Evolutionary conservation across 2,888 invertebrate genomes (phyloP).

Genomic region (Drosophila mulleri): DNA sequence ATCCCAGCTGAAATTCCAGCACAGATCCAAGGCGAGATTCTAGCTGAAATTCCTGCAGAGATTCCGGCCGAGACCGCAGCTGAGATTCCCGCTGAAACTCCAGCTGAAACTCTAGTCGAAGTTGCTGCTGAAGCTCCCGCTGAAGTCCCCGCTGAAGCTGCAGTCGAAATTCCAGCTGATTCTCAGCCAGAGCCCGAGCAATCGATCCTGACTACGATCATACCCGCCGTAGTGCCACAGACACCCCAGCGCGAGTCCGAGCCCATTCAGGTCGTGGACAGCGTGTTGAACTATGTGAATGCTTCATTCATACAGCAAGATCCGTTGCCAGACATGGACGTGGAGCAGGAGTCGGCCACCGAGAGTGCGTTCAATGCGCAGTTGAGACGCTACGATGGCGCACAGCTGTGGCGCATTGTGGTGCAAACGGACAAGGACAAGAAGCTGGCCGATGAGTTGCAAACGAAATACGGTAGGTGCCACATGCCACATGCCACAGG

Average conservation of each 20-base stretch:
- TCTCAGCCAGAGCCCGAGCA: slow-evolving; percentile 18
- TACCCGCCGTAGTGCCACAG: slow-evolving; percentile 52
- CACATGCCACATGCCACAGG: neutral
- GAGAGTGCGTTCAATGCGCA: slow-evolving; percentile 67
- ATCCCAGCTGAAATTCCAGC: neutral
- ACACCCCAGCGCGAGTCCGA: slow-evolving; percentile 17
- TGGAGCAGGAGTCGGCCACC: slow-evolving; percentile 24
- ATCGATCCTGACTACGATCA: slow-evolving; percentile 78
- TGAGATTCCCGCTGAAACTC: neutral
- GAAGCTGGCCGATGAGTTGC: slow-evolving; percentile 86
- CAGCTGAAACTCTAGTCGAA: neutral
- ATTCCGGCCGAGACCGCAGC: neutral
- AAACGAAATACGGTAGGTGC: slow-evolving; percentile 87
- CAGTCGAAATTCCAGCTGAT: slow-evolving; percentile 20
- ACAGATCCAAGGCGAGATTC: neutral
- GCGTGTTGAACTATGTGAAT: slow-evolving; percentile 82
- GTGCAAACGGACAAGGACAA: slow-evolving; percentile 86
- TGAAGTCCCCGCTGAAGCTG: neutral
- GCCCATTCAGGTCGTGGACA: slow-evolving; percentile 67
- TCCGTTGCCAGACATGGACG: slow-evolving; percentile 30
- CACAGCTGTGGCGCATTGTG: slow-evolving; percentile 91
- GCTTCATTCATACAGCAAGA: slow-evolving; percentile 69
- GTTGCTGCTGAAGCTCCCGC: neutral
- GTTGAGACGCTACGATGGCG: slow-evolving; percentile 89
- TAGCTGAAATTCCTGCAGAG: neutral